phyloP scores from a whole-genome alignment of 1,140 invertebrate species.

The Akabosia matsudoensis region DNA sequence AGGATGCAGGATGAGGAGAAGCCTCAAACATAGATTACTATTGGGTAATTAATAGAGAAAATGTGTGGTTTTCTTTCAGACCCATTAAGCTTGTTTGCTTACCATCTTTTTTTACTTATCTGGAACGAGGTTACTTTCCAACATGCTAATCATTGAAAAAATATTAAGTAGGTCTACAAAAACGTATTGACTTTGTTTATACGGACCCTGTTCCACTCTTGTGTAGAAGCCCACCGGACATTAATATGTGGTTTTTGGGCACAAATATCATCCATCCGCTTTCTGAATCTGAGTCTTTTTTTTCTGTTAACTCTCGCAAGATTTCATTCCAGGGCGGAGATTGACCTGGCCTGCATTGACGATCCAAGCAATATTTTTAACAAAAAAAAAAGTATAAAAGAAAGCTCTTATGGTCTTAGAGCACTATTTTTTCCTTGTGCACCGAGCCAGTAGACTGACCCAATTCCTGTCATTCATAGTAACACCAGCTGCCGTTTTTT shows the following conservation, averaged over 20 bases:
- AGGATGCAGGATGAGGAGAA: background rate
- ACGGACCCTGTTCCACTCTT: background rate
- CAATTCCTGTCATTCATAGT: conserved; percentile 18
- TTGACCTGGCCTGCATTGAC: conserved; percentile 22
- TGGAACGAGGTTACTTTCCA: background rate
- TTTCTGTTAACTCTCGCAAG: background rate
- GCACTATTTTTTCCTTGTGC: too few relatives aligned
- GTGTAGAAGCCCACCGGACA: too few relatives aligned
- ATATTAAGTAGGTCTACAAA: background rate
- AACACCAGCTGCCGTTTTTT: conserved; percentile 9
- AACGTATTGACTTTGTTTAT: too few relatives aligned
- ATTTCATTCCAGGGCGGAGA: conserved; percentile 18
- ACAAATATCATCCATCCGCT: background rate
- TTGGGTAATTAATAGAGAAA: background rate
- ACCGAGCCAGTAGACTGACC: background rate
- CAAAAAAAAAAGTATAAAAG: background rate
- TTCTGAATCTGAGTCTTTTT: background rate
- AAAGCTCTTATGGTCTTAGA: too few relatives aligned
- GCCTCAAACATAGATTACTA: background rate
- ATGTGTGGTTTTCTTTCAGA: too few relatives aligned
- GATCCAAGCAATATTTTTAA: too few relatives aligned
- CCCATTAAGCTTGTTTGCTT: too few relatives aligned
- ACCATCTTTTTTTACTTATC: background rate
- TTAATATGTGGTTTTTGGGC: background rate
- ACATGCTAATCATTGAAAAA: background rate